Evolutionary conservation across 2,113 vertebrate genomes (phyloP).

Genomic region (Mixornis gularis): DNA sequence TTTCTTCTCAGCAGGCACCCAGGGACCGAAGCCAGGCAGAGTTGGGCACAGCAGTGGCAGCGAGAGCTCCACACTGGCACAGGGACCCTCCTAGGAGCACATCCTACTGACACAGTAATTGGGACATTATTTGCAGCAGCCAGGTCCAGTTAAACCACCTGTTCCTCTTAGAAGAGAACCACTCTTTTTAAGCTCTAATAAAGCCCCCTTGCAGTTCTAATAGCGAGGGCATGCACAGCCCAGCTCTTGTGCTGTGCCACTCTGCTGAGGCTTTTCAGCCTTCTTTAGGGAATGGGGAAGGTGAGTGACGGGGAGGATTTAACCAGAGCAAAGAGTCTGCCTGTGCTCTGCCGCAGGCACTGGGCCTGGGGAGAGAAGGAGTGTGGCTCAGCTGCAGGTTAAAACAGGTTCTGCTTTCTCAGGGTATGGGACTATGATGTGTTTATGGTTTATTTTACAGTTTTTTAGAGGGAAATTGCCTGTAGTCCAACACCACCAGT

Average conservation of each 20-base stretch:
- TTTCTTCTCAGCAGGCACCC: background rate
- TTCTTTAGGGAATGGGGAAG: background rate
- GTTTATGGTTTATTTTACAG: background rate
- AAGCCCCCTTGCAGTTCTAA: background rate
- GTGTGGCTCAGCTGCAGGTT: background rate
- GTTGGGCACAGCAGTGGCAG: fast-evolving
- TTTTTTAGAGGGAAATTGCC: background rate
- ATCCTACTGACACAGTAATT: fast-evolving
- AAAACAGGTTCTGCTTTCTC: background rate
- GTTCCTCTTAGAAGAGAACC: background rate
- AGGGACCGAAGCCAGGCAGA: background rate
- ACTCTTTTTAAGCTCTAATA: background rate
- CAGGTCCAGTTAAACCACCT: background rate
- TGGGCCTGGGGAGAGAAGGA: too few relatives aligned
- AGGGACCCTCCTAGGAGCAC: background rate
- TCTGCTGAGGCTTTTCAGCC: background rate
- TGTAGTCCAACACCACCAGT: background rate
- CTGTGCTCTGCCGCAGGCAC: background rate
- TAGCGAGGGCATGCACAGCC: background rate
- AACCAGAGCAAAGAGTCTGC: background rate
- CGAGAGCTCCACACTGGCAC: background rate
- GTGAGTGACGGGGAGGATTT: too few relatives aligned
- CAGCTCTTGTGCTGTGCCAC: background rate
- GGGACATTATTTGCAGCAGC: background rate
- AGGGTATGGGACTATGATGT: fast-evolving